Percentiles rank a stretch among this genome's conserved stretches.
Conservation (phyloP, 2,113 vertebrate genomes). For the Poeciliopsis occidentalis region DNA sequence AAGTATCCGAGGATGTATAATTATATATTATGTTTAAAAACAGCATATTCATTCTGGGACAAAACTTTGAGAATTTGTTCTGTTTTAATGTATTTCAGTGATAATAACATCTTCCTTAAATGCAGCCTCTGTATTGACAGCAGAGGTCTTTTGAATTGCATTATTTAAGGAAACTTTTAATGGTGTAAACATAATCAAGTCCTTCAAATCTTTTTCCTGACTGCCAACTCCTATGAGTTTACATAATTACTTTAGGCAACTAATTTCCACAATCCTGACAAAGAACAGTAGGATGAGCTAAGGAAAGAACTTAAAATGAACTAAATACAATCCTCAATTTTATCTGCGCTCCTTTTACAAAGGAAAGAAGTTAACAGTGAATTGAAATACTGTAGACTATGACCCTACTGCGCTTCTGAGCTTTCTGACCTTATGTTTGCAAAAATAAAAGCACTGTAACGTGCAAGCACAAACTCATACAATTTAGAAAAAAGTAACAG, state of each 20-base stretch:
- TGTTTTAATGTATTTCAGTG: slow-evolving; percentile 30
- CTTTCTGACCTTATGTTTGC: slow-evolving; percentile 45
- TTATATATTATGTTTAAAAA: slow-evolving; percentile 9
- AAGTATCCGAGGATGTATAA: slow-evolving; percentile 9
- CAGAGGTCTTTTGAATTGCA: slow-evolving; percentile 27
- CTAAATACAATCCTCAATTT: slow-evolving; percentile 13
- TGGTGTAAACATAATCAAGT: slow-evolving; percentile 46
- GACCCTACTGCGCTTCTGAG: slow-evolving; percentile 48
- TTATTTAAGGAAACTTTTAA: slow-evolving; percentile 41
- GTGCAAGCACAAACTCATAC: slow-evolving; percentile 70
- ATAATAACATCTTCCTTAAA: slow-evolving; percentile 21
- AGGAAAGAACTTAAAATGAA: slow-evolving; percentile 14
- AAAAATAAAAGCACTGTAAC: slow-evolving; percentile 63
- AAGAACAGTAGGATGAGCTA: slow-evolving; percentile 15
- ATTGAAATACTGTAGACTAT: slow-evolving; percentile 45
- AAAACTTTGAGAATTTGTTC: slow-evolving; percentile 1
- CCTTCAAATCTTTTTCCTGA: slow-evolving; percentile 34
- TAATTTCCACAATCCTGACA: slow-evolving; percentile 59
- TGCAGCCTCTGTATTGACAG: slow-evolving; percentile 9
- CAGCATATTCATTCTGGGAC: slow-evolving; percentile 10
- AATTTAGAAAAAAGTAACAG: slow-evolving; percentile 19
- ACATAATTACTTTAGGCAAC: slow-evolving; percentile 31
- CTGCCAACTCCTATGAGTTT: slow-evolving; percentile 18
- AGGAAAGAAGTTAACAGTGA: slow-evolving; percentile 31
- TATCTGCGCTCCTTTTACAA: slow-evolving; percentile 31